Conservation (phyloP, 2,113 vertebrate species). For the Geothlypis trichas region DNA sequence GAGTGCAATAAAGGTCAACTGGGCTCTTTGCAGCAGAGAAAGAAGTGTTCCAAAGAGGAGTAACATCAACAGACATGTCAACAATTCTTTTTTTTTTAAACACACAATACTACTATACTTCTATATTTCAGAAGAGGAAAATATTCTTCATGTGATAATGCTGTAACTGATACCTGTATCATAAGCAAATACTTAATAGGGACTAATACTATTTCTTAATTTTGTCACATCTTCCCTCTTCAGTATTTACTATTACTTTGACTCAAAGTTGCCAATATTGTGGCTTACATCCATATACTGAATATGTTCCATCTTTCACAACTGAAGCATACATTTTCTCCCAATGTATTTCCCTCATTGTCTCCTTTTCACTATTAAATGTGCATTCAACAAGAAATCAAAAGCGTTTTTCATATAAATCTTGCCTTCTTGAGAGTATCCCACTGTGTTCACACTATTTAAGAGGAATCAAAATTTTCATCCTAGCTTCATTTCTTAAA, state of each 20-base stretch:
- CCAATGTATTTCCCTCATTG: not conserved
- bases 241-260: not conserved
- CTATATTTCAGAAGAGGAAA: not conserved
- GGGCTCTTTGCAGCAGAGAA: not conserved
- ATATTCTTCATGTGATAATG: not conserved
- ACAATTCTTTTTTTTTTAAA: not conserved
- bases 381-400: not conserved
- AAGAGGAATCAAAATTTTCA: not conserved
- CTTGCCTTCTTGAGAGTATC: not conserved
- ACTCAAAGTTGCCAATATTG: not conserved
- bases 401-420: not conserved
- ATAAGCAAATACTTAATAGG: not conserved
- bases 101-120: not conserved
- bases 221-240: not conserved
- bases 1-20: not conserved
- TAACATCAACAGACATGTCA: not conserved
- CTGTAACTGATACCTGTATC: not conserved
- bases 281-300: not conserved
- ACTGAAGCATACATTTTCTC: not conserved
- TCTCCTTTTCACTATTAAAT: not conserved
- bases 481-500: not conserved
- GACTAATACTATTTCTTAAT: not conserved
- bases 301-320: not conserved
- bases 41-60: not conserved
- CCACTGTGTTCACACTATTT: rapidly evolving